phyloP scores from a whole-genome alignment of 2,797 vertebrate species.

The Cetoscarus ocellatus region DNA sequence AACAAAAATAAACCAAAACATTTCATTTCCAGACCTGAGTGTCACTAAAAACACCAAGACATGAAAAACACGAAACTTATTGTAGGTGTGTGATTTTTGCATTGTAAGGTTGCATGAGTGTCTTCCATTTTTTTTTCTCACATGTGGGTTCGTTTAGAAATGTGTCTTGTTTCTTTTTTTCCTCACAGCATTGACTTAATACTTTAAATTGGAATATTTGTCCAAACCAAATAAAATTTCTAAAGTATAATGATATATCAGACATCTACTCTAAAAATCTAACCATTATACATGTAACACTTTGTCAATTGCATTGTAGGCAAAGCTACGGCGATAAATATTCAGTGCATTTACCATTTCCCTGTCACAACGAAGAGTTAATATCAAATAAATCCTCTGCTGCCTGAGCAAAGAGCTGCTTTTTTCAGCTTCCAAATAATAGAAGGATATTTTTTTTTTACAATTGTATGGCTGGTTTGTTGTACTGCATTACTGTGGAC shows the following conservation, averaged over 20 bases:
- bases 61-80: constrained; percentile 73
- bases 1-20: constrained; percentile 68
- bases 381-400: constrained; percentile 59
- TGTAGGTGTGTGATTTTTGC: constrained; percentile 77
- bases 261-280: constrained; percentile 50
- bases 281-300: constrained; percentile 65
- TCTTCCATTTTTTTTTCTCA: constrained; percentile 57
- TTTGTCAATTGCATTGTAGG: constrained; percentile 65
- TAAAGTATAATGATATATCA: constrained; percentile 48
- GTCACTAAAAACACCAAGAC: constrained; percentile 80
- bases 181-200: constrained; percentile 62
- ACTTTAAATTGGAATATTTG: constrained; percentile 54
- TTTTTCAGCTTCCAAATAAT: constrained; percentile 47
- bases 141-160: constrained; percentile 55
- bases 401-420: constrained; percentile 62
- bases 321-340: constrained; percentile 67
- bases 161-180: constrained; percentile 31
- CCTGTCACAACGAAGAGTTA: constrained; percentile 62
- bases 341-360: constrained; percentile 78
- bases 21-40: constrained; percentile 87
- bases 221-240: constrained; percentile 52
- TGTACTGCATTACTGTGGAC: constrained; percentile 68
- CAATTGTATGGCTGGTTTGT: constrained; percentile 59
- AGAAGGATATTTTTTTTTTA: constrained; percentile 48
- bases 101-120: constrained; percentile 81